A percentile compares a stretch with the other conserved stretches of the same genome.
phyloP scores from a whole-genome alignment of 2,797 vertebrate species.

The Malurus leucopterus region DNA sequence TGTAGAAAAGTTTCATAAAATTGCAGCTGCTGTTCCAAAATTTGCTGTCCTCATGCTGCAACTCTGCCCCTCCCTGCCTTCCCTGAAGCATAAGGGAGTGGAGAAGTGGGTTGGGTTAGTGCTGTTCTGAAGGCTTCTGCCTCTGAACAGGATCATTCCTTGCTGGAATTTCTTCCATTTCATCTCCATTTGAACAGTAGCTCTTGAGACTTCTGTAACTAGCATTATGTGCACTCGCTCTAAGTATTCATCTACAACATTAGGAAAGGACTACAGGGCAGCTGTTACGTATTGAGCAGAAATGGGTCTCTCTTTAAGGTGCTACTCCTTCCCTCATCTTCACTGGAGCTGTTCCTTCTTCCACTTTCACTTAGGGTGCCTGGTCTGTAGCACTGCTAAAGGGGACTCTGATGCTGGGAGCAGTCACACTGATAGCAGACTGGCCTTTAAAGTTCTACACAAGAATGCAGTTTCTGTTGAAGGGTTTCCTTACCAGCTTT shows the following conservation, averaged over 20 bases:
- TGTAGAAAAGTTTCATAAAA: background rate
- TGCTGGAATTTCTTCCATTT: background rate
- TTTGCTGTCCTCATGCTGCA: background rate
- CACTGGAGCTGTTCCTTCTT: background rate
- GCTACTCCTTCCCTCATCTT: background rate
- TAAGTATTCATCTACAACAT: background rate
- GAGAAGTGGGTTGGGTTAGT: background rate
- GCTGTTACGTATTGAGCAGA: background rate
- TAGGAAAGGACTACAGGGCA: background rate
- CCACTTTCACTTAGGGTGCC: background rate
- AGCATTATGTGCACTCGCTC: background rate
- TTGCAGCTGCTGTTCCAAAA: background rate
- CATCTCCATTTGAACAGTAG: background rate
- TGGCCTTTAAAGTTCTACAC: background rate
- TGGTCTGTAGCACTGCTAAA: background rate
- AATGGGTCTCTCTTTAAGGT: background rate
- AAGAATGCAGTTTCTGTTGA: background rate
- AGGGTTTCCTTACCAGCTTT: background rate
- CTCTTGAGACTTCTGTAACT: background rate
- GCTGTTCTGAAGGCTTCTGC: background rate
- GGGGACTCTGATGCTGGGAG: background rate
- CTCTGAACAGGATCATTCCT: background rate
- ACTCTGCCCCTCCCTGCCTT: background rate
- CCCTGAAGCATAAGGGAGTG: background rate
- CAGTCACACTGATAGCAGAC: background rate